Base-by-base conservation (phyloP, 2,888 invertebrate genomes). In the Cactoblastis cactorum region DNA sequence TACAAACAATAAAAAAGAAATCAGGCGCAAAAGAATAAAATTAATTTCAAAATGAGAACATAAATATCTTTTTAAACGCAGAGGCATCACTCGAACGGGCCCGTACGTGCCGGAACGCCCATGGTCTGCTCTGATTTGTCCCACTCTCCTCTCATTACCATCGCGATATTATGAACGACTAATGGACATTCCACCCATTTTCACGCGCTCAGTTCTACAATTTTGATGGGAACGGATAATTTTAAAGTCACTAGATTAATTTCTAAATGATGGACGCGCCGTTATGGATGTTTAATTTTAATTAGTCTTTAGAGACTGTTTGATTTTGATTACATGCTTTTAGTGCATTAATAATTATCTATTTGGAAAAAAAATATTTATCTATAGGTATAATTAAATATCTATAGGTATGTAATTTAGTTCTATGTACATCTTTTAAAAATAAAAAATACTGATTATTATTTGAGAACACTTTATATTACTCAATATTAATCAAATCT, bases 71-170 rank as follows among this genome's bases (percentile, higher is more conserved):
- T 41, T 12, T 22, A 6, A 18, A 11, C 14, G 8, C 24, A 9
- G 12, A 38, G 12, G 14, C 22, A 19, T 49, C 50, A 56, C 50
- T 59, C 55, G 56, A 17, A 11, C 37, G 15, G n/a, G 14, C 17
- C 61, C 56, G 71, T 69, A 80, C 81, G 81, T 80, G 82, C 66
- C 70, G 74, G 76, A 67, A 71, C 67, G 77, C 62, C 63, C 62
- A 69, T 65, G 69, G 67, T 65, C 63, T 63, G 63, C 57, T 63
- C 68, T 71, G 79, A 78, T 82, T 80, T 73, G 61, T 65, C 74
- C 72, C 66, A 65, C 63, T 69, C 76, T 72, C 74, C 75, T 78
- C 79, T 82, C 77, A 82, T 83, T 83, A 81, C 53, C 39, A 53
- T 59, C 67, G 65, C 63, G 72, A 74, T 76, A 76, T 77, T 77